Evolutionary conservation across 2,113 vertebrate species (phyloP).

Genomic region (Gymnorhina tibicen): DNA sequence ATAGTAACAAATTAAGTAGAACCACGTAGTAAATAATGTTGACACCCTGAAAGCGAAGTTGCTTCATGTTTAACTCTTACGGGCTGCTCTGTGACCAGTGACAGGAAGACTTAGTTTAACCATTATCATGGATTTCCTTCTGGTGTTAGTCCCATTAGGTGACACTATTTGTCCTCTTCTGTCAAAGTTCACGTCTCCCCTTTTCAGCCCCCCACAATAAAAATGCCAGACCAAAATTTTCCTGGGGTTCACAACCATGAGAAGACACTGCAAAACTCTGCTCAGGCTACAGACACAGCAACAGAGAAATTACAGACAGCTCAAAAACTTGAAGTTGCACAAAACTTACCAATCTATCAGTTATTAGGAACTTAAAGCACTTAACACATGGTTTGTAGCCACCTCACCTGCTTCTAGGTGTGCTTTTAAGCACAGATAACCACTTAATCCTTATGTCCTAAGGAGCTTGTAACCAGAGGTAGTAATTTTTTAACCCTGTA

Average conservation of each 20-base stretch:
- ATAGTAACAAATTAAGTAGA: conserved; percentile 25
- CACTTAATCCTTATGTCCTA: background rate
- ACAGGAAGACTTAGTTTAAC: background rate
- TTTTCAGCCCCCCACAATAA: accelerated
- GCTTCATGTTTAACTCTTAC: background rate
- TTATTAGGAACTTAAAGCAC: background rate
- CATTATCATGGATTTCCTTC: background rate
- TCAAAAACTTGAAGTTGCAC: background rate
- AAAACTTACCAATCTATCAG: background rate
- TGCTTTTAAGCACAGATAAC: background rate
- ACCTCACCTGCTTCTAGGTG: background rate
- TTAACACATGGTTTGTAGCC: background rate
- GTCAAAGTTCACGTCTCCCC: background rate
- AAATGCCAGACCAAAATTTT: background rate
- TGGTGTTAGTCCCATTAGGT: background rate
- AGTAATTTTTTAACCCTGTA: background rate
- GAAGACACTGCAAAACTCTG: background rate
- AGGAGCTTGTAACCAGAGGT: background rate
- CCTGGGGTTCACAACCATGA: background rate
- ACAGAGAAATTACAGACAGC: background rate
- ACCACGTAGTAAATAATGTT: background rate
- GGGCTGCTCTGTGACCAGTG: background rate
- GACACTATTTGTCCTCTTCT: background rate
- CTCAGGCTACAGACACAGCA: background rate
- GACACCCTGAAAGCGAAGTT: background rate